phyloP scores from a whole-genome alignment of 2,113 vertebrate species.

The Megaleporinus macrocephalus region DNA sequence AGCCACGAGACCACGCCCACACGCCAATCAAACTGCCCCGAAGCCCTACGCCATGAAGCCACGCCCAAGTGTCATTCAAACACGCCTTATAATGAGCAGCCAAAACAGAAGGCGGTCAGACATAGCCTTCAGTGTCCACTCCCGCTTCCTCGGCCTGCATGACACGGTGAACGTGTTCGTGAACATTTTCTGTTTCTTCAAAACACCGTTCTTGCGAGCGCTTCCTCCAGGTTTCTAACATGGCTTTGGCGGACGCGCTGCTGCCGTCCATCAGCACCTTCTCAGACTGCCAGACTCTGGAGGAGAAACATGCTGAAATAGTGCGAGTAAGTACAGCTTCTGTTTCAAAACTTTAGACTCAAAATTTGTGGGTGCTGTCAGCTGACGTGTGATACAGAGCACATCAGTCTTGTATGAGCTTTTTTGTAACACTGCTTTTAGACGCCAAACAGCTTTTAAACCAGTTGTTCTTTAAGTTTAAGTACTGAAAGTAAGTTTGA shows the following conservation, averaged over 20 bases:
- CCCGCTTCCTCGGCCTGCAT: constrained; percentile 26
- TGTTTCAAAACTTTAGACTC: too few relatives aligned
- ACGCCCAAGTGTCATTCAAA: constrained; percentile 37
- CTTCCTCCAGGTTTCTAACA: constrained; percentile 34
- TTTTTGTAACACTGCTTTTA: too few relatives aligned
- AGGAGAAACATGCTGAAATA: constrained; percentile 65
- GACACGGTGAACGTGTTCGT: constrained; percentile 12
- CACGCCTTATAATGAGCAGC: constrained; percentile 38
- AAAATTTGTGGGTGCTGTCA: too few relatives aligned
- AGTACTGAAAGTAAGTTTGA: too few relatives aligned
- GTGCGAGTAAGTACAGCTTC: constrained; percentile 71
- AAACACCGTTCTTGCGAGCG: too few relatives aligned
- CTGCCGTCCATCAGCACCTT: constrained; percentile 67
- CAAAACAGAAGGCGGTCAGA: constrained; percentile 10
- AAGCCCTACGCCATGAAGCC: constrained; percentile 23
- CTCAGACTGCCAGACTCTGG: constrained; percentile 60
- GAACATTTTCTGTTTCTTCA: not conserved
- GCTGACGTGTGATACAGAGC: too few relatives aligned
- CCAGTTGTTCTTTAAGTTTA: too few relatives aligned
- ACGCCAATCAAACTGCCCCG: not conserved
- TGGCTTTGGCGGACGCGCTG: constrained; percentile 75
- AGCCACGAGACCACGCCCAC: not conserved
- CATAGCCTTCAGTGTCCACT: not conserved
- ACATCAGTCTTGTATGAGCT: too few relatives aligned
- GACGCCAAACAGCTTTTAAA: too few relatives aligned